Conservation (phyloP, 2,888 invertebrate genomes). For the Chaetogeoica ovagalla region DNA sequence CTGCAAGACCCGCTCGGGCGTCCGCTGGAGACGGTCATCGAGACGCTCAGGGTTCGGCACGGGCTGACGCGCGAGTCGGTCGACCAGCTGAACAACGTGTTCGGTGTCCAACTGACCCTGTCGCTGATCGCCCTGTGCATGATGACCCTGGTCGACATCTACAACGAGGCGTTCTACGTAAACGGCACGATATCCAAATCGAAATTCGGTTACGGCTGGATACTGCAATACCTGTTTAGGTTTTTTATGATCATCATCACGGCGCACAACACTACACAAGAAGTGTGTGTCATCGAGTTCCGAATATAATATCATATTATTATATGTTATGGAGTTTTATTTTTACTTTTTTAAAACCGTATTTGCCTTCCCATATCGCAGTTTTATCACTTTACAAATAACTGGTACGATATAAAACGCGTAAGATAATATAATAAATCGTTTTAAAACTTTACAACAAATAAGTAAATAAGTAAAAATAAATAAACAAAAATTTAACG, state of each 20-base stretch:
- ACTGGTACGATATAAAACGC: too few relatives aligned
- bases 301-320: too few relatives aligned
- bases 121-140: constrained; percentile 53
- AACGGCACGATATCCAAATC: background rate
- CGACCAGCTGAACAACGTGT: constrained; percentile 52
- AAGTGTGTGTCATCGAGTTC: background rate
- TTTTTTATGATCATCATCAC: constrained; percentile 31
- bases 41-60: constrained; percentile 20
- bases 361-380: too few relatives aligned
- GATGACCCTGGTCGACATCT: constrained; percentile 54
- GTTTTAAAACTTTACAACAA: too few relatives aligned
- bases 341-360: too few relatives aligned
- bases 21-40: constrained; percentile 16
- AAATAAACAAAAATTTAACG: too few relatives aligned
- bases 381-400: too few relatives aligned
- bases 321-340: too few relatives aligned
- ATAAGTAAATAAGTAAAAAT: too few relatives aligned
- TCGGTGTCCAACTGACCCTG: constrained; percentile 51
- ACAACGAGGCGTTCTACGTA: constrained; percentile 48
- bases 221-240: constrained; percentile 26
- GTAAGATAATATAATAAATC: too few relatives aligned
- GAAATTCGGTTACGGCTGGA: constrained; percentile 24
- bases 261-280: constrained; percentile 33
- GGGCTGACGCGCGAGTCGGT: constrained; percentile 20
- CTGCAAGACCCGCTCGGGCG: constrained; percentile 7